Base-by-base conservation (phyloP, 1,140 invertebrate species). In the Drosophila ambigua region DNA sequence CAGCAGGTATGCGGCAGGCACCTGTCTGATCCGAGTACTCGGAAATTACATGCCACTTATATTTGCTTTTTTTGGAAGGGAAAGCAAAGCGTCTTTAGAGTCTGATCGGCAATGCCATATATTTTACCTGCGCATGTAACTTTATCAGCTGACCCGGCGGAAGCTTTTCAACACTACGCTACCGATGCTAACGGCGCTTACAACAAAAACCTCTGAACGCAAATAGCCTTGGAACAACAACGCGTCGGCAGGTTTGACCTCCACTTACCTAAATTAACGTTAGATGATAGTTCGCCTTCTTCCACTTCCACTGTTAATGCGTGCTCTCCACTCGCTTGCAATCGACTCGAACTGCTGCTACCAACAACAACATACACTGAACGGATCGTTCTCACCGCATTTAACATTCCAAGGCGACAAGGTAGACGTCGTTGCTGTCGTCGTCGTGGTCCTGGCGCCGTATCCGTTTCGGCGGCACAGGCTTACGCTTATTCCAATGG, bases 391-490 rank as follows among this genome's bases (percentile, higher is more conserved):
- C 73, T 90, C 87, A 90, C 87, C 88, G 87, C 87, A 90, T 90
- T 67, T 90, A 90, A 90, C 87, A 90, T 90, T 90, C 87, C 87
- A 90, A 90, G 72, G 84, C 85, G 87, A 76, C 84, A 66, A 69
- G 74, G 65, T 74, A 59, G 67, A 61, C 75, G 69, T 73, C 61
- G 77, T 79, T 39, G 35, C 11, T 51, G 60, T 68, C 59, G 66
- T 55, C 45, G 66, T 50, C 68, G 75, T 68, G 60, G 65, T 74
- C 65, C 71, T 81, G 45, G 54, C 69, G 79, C 79, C 64, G 73
- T 52, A 52, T 31, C 66, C 60, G 58, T 58, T 35, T 43, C 41
- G n/a, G 31, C 16, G 72, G 72, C 58, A 57, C 64, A 60, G 52
- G 23, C 69, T 58, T 54, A 48, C 57, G 71, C 60, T 72, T 57